Evolutionary conservation across 2,113 vertebrate genomes (phyloP), one percentile per base, ranked within the genome.

Genomic region (Pelecanus crispus): DNA sequence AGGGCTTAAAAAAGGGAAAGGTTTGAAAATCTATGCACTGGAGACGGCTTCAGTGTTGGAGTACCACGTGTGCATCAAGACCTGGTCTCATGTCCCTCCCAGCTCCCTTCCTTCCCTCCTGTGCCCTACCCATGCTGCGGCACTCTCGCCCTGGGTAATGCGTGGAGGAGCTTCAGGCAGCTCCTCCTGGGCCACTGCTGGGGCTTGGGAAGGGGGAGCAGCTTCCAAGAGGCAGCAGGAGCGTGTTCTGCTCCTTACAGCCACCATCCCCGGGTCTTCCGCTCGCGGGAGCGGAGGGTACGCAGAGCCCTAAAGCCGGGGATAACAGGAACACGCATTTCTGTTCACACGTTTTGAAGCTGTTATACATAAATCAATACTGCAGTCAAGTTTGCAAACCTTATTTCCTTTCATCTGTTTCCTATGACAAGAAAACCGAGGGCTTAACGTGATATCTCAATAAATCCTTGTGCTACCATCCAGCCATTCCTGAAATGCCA

Each of bases 331-430:
- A 29, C 53, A 40, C 24, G 3, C 18, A 0, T n/a, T 77, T 24
- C 53, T 52, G 13, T 28, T 65, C 28, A 1, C 2, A 0, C 42
- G 2, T 53, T n/a, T 38, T 42, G 55, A 47, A 38, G 72, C 56
- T n/a, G 40, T 62, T 75, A 25, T 29, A 13, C 82, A 16, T 80
- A 78, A 87, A 92, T 93, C 95, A 79, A 11, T 91, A 81, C 86
- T 21, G 31, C 29, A 11, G 71, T 87, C 42, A 40, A 52, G 22
- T 85, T 47, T 95, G 68, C 58, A 61, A 50, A 61, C 15, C 45
- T 90, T 11, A 32, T 84, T 97, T 92, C 92, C 88, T 96, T 93
- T 96, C 61, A 78, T 94, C 85, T 81, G 72, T 86, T 82, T 61
- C 58, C 83, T 31, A 1, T 31, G 81, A 91, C 94, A 92, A 55